Base-by-base conservation (phyloP, 2,113 vertebrate genomes). In the Pseudolaguvia tuberculata region DNA sequence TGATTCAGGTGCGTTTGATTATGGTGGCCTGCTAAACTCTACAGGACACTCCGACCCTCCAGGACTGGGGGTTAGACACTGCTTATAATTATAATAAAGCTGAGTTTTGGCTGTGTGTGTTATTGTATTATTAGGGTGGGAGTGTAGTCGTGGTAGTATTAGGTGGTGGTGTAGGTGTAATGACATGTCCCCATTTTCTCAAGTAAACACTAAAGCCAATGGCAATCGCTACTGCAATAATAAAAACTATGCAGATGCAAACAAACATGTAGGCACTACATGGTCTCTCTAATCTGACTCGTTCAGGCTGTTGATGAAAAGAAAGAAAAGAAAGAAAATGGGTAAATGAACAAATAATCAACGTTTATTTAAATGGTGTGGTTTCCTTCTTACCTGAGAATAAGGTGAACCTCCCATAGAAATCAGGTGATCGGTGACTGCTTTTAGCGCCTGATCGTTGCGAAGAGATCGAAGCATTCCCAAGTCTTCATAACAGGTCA, bases 371-470 rank as follows among this genome's bases (percentile, higher is more conserved):
- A 23, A 17, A 42, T 53, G 18, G 13, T 70, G 14, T 39, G 23
- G 29, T 53, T 7, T 31, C 5, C 5, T 31, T 7, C 15, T 31
- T 39, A 53, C 68, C 51, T 55, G 13, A 8, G n/a, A 39, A 23
- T 23, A 56, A 2, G 6, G 3, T 15, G 31, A 55, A 42, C 13
- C 31, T 17, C 50, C 51, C 5, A 23, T 39, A 17, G 31, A 18
- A n/a, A 18, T 31, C 71, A 73, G 57, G 35, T 73, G 8, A 9
- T 73, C 25, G 15, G 58, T 61, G 13, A 62, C 27, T 1, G 27
- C 29, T 73, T 50, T 51, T n/a, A 70, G 15, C 1, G 58, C 72
- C n/a, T 73, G 1, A 9, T 73, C 72, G 42, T 73, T 73, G 47
- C 14, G 20, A 35, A 29, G 72, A 5, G 13, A 63, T 39, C 42